These are phyloP conservation scores for Astreopora myriophthalma DNA, from an alignment of 64 coral and sea anemone species.

Conservation along the genomic window DNA sequence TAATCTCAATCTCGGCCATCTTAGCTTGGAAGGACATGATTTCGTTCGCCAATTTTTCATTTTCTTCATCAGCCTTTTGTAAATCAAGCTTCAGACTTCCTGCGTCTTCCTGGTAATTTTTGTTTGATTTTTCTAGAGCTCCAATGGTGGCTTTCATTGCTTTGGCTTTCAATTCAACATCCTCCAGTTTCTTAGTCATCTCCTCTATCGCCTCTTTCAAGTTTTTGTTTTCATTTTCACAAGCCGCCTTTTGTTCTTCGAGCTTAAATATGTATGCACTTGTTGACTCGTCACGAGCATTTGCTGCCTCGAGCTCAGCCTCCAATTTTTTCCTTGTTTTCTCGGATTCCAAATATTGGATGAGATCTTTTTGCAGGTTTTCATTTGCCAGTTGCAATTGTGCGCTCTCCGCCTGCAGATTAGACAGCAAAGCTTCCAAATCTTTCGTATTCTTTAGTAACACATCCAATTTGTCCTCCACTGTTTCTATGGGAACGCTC, in stretches of 20 bases:
- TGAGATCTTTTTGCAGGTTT: conserved; percentile 57
- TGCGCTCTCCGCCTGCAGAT: conserved; percentile 45
- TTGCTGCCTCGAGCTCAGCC: conserved; percentile 13
- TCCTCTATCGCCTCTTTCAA: conserved; percentile 25
- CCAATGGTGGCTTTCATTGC: conserved; percentile 44
- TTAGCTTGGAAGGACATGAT: conserved; percentile 66
- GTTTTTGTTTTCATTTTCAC: conserved; percentile 62
- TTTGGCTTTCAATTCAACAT: not conserved
- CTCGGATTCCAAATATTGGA: conserved; percentile 39
- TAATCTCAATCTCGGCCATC: conserved; percentile 79
- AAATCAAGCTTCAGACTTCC: conserved; percentile 41
- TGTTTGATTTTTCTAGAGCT: conserved; percentile 51
- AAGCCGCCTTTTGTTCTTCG: conserved; percentile 34
- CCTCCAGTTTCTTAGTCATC: conserved; percentile 9
- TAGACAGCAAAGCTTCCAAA: conserved; percentile 23
- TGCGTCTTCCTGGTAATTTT: conserved; percentile 32
- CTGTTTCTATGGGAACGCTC: conserved; percentile 68
- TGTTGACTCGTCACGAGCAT: not conserved
- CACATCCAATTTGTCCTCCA: conserved; percentile 69
- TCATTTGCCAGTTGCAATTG: conserved; percentile 61
- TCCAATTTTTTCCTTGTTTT: conserved; percentile 44
- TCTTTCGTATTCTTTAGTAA: conserved; percentile 60
- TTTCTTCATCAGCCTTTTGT: conserved; percentile 51
- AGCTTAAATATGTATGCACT: conserved; percentile 15
- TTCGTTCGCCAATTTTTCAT: conserved; percentile 52